Base-by-base conservation (phyloP, 2,797 vertebrate genomes). In the Acipenser transmontanus region DNA sequence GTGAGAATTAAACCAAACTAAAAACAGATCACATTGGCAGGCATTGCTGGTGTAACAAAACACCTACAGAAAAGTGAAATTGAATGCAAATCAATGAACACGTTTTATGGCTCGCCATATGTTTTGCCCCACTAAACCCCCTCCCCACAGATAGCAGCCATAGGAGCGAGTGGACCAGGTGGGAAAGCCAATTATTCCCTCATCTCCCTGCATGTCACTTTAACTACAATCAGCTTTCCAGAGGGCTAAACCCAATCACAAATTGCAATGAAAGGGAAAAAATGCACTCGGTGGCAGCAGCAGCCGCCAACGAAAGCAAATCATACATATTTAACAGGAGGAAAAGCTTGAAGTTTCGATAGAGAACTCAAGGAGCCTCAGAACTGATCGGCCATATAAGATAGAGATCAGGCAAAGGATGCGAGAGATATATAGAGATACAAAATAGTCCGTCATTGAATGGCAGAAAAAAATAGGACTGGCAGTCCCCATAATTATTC, bases 161-260 rank as follows among this genome's bases (percentile, higher is more conserved):
- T 60, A 56, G 14, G 59, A 12, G 50, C 52, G 51, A 63, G 67
- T 69, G 71, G 69, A 67, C 70, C 72, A 76, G 77, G 77, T 76
- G 64, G 66, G 71, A 71, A 67, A 74, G 70, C 71, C 77, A 79
- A 77, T 79, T 79, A 76, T 66, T 63, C 52, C 13, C 54, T 74
- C 72, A 70, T 74, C 74, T 68, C 64, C 66, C 67, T n/a, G 52
- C 61, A 49, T 64, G 68, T 73, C 72, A 71, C 68, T 76, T 34
- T 34, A 57, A 69, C 66, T 72, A 70, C 70, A 34, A 74, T 72
- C 67, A 68, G 47, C 34, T 70, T 54, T 52, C 59, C 68, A 52
- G 66, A 65, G 70, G 65, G 68, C 50, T 64, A 66, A 71, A 48
- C 62, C 65, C 57, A 60, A 64, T 69, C 50, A 60, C 68, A 63